phyloP scores from a whole-genome alignment of 1,140 invertebrate species.

The Atta texana region DNA sequence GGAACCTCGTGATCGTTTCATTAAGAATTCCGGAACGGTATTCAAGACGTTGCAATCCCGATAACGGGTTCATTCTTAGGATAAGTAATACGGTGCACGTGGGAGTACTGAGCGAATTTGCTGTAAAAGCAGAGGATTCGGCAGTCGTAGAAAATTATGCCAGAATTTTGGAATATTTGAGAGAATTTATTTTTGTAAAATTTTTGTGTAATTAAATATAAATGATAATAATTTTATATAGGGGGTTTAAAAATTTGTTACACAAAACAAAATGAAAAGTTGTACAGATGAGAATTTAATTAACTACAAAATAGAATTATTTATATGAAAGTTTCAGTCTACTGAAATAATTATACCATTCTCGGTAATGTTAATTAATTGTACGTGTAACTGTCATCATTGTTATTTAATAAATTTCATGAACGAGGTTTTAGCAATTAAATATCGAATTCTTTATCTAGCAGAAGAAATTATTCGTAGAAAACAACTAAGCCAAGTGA shows the following conservation, averaged over 20 bases:
- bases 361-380: conserved; percentile 13
- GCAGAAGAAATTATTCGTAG: neutral
- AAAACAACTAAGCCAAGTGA: neutral
- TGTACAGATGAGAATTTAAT: neutral
- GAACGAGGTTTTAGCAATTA: neutral
- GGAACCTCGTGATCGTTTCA: conserved; percentile 44
- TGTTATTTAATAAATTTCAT: conserved; percentile 1
- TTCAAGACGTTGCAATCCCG: conserved; percentile 14
- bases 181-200: neutral
- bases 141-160: neutral
- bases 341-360: neutral
- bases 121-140: conserved; percentile 6
- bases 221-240: neutral
- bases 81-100: conserved; percentile 54
- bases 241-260: neutral
- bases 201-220: neutral
- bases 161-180: neutral
- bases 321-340: neutral
- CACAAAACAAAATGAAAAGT: neutral
- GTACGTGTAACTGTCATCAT: conserved; percentile 1
- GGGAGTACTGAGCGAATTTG: neutral
- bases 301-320: neutral
- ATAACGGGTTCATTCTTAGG: conserved; percentile 56
- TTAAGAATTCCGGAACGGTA: conserved; percentile 48
- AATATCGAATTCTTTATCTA: neutral